Base-by-base conservation (phyloP, 2,888 invertebrate genomes). In the Alloscopus bannaensis region DNA sequence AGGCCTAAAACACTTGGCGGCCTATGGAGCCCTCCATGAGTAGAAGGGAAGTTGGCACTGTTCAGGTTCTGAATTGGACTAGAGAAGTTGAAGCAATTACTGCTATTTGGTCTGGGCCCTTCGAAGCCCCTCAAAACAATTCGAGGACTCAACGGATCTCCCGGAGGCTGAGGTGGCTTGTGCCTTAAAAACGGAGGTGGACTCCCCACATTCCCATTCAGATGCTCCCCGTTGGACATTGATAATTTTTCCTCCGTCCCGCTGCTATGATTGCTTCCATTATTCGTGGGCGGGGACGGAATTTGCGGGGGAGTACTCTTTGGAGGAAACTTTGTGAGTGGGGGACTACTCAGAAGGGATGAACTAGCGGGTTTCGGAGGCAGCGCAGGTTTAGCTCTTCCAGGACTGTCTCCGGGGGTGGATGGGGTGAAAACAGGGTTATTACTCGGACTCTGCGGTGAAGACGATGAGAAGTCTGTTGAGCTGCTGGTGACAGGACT, bases 331-430 rank as follows among this genome's bases (percentile, higher is more conserved):
- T 76, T 76, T 24, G 68, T 50, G 16, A 62, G 2, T 6, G 76
- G 76, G 59, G 75, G 75, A 36, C 66, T 73, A 22, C 2, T 31
- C 13, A 73, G 62, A 2, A 47, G 22, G 18, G 29, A 57, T 20
- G 28, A 57, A 29, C 29, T 75, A n/a, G 55, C 40, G 8, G 84
- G 85, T 66, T 85, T 85, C 22, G 84, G 85, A n/a, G 85, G 85
- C 24, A 85, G 62, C 3, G 85, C 85, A 8, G 85, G 85, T 68
- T 85, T 85, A 11, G 8, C 24, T 11, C 47, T 20, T 6, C 22
- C 31, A n/a, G 72, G 57, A 24, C 66, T 40, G 1, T 59, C 20
- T 6, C 47, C 28, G 57, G 64, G 6, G n/a, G 6, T 72, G 29
- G 42, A 26, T 40, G 71, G 50, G 26, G 28, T 22, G 31, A 40